Evolutionary conservation across 2,797 vertebrate genomes (phyloP), one percentile per base, ranked within the genome.

Genomic region (Ctenopoma kingsleyae): DNA sequence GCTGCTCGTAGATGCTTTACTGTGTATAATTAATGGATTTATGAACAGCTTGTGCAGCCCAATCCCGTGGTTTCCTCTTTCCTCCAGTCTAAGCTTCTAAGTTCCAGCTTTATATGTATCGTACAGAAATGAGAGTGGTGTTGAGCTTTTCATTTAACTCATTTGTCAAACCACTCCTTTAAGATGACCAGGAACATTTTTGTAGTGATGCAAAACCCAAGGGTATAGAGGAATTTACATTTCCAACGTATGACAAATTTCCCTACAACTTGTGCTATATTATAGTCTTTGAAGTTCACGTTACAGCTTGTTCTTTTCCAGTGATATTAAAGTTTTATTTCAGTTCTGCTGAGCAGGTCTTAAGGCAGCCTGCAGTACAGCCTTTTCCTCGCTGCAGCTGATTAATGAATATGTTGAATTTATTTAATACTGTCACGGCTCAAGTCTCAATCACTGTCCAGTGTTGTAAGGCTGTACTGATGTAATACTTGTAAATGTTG

Each of bases 341-440:
- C 62, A 40, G 41, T 40, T 53, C 35, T 32, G 56, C 57, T 30
- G 36, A 74, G 67, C 44, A 23, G 66, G 11, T 30, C 25, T 27
- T 41, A 32, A 38, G 32, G 25, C 52, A 9, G 60, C n/a, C 15
- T 6, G 2, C 30, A 30, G 44, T 16, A 13, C 67, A 59, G 46
- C 32, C 9, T 35, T 40, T 51, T 49, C 36, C 59, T 47, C 8
- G 16, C 53, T 53, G 32, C 47, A 3, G 52, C 32, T 55, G 63
- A 68, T 49, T 49, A 58, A 61, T 60, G 41, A 64, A 61, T 13
- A 50, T 65, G 27, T 56, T 61, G 52, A 36, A 65, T 61, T 65
- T 1, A 43, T 71, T 71, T 48, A 46, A 64, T 67, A 13, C 15
- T 9, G 58, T 63, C 60, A 57, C 47, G 23, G 61, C 67, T 73